phyloP scores from a whole-genome alignment of 2,888 invertebrate species.

The Nasonia oneida region DNA sequence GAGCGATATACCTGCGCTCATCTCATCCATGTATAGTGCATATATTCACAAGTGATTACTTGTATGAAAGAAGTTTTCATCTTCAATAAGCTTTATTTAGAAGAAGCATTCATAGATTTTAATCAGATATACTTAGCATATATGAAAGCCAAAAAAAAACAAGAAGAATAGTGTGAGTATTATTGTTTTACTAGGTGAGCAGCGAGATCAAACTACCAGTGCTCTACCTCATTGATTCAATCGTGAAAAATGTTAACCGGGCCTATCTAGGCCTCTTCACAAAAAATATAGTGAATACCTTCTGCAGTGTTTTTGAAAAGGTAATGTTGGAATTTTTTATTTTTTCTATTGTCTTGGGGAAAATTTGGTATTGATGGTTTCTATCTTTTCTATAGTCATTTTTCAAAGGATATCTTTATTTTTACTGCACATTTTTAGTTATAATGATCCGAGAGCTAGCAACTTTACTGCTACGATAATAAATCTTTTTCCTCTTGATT shows the following conservation, averaged over 20 bases:
- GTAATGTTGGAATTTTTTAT: slow-evolving; percentile 80
- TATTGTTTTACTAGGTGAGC: slow-evolving; percentile 86
- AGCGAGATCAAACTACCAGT: slow-evolving; percentile 96
- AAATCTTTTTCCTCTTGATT: no score
- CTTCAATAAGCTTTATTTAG: slow-evolving; percentile 17
- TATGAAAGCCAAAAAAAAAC: slow-evolving; percentile 30
- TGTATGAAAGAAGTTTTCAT: slow-evolving; percentile 42
- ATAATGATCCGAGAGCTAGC: no score
- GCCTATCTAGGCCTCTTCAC: slow-evolving; percentile 94
- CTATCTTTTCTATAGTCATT: background rate
- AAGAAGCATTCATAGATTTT: slow-evolving; percentile 32
- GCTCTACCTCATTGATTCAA: slow-evolving; percentile 99
- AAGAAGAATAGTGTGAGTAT: slow-evolving; percentile 65
- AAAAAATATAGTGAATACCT: slow-evolving; percentile 95
- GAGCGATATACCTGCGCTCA: background rate
- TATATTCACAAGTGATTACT: slow-evolving; percentile 12
- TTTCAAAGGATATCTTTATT: background rate
- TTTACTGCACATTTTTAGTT: background rate
- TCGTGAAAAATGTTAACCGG: slow-evolving; percentile 96
- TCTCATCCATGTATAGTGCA: no score
- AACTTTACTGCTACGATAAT: no score
- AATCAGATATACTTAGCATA: background rate
- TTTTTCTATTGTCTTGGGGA: slow-evolving; percentile 47
- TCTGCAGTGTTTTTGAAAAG: slow-evolving; percentile 96
- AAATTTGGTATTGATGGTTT: slow-evolving; percentile 1